Percentiles rank a stretch among this genome's conserved stretches.
phyloP scores from a whole-genome alignment of 2,113 vertebrate species.

The Gambusia holbrooki region DNA sequence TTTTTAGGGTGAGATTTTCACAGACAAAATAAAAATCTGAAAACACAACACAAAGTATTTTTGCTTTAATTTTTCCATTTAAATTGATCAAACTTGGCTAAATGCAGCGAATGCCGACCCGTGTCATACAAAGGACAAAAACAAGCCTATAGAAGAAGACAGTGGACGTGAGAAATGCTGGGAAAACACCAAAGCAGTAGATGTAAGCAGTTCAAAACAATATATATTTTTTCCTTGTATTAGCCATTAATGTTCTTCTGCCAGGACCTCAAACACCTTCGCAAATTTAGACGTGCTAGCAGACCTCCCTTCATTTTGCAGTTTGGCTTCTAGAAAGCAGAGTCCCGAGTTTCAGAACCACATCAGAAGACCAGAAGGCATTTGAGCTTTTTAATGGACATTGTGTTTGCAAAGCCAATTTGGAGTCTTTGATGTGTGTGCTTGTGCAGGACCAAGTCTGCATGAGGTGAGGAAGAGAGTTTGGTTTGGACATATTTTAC shows the following conservation, averaged over 20 bases:
- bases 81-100: too few relatives aligned
- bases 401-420: conserved; percentile 15
- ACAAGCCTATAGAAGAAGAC: too few relatives aligned
- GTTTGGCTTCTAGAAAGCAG: conserved; percentile 53
- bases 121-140: too few relatives aligned
- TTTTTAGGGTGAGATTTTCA: too few relatives aligned
- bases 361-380: conserved; percentile 49
- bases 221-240: conserved; percentile 47
- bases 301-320: conserved; percentile 52
- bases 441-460: too few relatives aligned
- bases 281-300: conserved; percentile 57
- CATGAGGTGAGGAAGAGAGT: too few relatives aligned
- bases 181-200: too few relatives aligned
- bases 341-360: conserved; percentile 51
- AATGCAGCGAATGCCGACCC: too few relatives aligned
- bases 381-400: conserved; percentile 13
- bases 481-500: neutral
- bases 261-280: conserved; percentile 64
- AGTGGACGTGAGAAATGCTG: too few relatives aligned
- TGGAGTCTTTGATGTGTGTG: conserved; percentile 4
- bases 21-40: too few relatives aligned
- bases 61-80: too few relatives aligned
- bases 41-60: too few relatives aligned
- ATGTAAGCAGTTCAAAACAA: conserved; percentile 20
- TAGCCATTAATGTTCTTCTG: conserved; percentile 44